Evolutionary conservation across 1,140 invertebrate genomes (phyloP).

Genomic region (Plectrocnemia conspersa): DNA sequence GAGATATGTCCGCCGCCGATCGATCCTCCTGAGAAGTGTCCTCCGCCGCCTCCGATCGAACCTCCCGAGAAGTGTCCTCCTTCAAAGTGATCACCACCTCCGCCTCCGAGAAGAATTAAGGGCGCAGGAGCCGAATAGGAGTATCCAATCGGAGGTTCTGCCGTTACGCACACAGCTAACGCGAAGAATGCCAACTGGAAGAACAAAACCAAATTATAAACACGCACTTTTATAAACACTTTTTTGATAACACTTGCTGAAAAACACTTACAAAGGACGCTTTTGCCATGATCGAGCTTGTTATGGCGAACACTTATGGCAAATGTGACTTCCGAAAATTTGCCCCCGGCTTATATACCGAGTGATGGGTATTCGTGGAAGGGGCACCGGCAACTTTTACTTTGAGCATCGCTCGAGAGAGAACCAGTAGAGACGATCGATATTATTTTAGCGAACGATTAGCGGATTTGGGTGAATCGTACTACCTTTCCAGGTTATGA

Average conservation of each 20-base stretch:
- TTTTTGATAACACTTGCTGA: neutral
- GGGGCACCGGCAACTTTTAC: constrained; percentile 32
- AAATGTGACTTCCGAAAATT: constrained; percentile 34
- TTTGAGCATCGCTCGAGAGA: constrained; percentile 14
- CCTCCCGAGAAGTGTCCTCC: constrained; percentile 42
- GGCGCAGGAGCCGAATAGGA: constrained; percentile 34
- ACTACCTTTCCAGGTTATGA: no score
- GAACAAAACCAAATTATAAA: constrained; percentile 25
- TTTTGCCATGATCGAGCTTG: constrained; percentile 29
- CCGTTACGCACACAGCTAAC: constrained; percentile 46
- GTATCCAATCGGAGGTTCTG: constrained; percentile 43
- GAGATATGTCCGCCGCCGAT: constrained; percentile 39
- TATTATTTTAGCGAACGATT: no score
- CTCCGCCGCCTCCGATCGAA: constrained; percentile 35
- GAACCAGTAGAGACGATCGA: no score
- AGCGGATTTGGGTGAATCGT: no score
- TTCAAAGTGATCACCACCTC: constrained; percentile 43
- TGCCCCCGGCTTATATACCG: constrained; percentile 33
- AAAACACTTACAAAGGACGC: constrained; percentile 31
- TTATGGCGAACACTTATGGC: constrained; percentile 26
- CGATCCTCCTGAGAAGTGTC: constrained; percentile 39
- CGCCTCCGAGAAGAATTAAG: constrained; percentile 39
- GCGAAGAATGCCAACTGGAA: constrained; percentile 46
- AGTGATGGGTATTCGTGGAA: constrained; percentile 15
- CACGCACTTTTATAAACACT: constrained; percentile 6